Percentiles rank a stretch among this genome's conserved stretches.
Evolutionary conservation across 2,888 invertebrate genomes (phyloP).

Genomic region (Brachylomia viminalis): DNA sequence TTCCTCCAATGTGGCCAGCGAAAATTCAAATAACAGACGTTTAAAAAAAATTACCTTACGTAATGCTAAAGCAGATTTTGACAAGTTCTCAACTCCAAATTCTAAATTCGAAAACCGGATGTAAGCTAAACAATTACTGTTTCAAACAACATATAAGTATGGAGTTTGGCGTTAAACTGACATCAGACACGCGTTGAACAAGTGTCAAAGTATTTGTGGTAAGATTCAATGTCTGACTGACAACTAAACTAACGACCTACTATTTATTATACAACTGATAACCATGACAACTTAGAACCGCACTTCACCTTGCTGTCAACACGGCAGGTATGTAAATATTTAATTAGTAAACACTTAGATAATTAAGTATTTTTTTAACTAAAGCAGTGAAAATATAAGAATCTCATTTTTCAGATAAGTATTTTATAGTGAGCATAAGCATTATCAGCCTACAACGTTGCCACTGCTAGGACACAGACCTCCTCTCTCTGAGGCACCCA

Average conservation of each 20-base stretch:
- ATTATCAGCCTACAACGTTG: too few species aligned
- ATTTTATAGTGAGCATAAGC: too few species aligned
- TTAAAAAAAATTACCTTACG: too few species aligned
- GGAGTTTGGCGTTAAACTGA: not conserved
- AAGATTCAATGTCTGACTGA: not conserved
- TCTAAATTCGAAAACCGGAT: not conserved
- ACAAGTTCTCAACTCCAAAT: not conserved
- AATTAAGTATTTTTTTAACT: not conserved
- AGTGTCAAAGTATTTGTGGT: not conserved
- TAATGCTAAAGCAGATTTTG: not conserved
- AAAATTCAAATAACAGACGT: not conserved
- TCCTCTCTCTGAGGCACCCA: too few species aligned
- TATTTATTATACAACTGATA: slow-evolving; percentile 16
- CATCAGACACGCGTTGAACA: not conserved
- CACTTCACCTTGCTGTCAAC: slow-evolving; percentile 14
- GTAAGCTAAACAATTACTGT: not conserved
- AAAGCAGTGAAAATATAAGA: not conserved
- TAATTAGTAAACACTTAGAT: slow-evolving; percentile 26
- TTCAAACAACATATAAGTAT: not conserved
- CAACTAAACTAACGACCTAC: not conserved
- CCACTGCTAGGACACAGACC: too few species aligned
- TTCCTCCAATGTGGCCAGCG: not conserved
- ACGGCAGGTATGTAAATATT: slow-evolving; percentile 25
- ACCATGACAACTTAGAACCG: slow-evolving; percentile 4
- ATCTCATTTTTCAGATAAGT: not conserved